Evolutionary conservation across 2,888 invertebrate genomes (phyloP), one percentile per base, ranked within the genome.

Genomic region (Volucella bombylans): DNA sequence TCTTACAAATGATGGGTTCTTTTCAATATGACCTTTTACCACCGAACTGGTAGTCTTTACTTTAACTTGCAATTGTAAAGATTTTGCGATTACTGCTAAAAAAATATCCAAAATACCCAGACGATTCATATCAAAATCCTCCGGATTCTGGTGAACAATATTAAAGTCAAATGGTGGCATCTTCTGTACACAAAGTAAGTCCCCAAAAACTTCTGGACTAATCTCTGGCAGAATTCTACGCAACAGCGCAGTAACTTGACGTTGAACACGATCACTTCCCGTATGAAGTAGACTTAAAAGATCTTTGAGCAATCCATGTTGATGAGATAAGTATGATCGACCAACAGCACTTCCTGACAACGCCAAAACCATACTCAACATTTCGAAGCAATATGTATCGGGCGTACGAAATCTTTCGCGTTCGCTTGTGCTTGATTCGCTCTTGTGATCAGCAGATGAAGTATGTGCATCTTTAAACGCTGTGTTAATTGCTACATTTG

Each of bases 371-470:
- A 98, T 96, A 4, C 98, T 98, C 23, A 99, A 92, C 97, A 99
- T 97, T 93, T 99, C 98, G 90, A 98, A 99, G 92, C 98, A 98
- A 91, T 98, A 99, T n/a, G 97, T 97, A 91, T 99, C 98, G 2
- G 90, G 87, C 62, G 91, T 87, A 86, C 91, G 88, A 89, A 88
- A 87, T 1, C 90, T 88, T 61, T 91, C 92, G 61, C 90, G 88
- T 41, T 89, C 88, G 38, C 89, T 89, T 38, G 87, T 87, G 38
- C 87, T 91, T 0, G 85, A 85, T 43, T 90, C 91, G 18, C 87
- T 88, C 86, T 89, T 90, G 15, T 88, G 88, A 74, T 86, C 91
- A 85, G 76, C 90, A 88, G 47, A 90, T 10, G 31, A 92, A 88
- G 68, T 86, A 82, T 55, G 87, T 8, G 88, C 88, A 31, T 90